phyloP scores from a whole-genome alignment of 1,140 invertebrate genomes.

The Octopus bimaculoides region DNA sequence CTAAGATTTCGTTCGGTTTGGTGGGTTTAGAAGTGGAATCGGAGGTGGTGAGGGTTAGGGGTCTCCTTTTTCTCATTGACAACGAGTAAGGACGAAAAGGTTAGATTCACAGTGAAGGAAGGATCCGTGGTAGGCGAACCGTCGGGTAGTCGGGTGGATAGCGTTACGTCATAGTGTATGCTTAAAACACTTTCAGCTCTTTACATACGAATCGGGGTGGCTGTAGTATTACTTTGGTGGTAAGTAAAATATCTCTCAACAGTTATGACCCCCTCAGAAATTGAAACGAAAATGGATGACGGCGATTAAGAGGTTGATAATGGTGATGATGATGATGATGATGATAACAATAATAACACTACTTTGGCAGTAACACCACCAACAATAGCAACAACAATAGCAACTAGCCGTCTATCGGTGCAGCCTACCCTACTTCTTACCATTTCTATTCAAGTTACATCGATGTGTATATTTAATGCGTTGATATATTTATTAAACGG shows the following conservation, averaged over 20 bases:
- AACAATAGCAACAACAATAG: neutral
- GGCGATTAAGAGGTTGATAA: neutral
- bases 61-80: no score
- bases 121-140: slow-evolving; percentile 12
- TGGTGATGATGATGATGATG: neutral
- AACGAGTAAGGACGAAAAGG: no score
- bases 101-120: slow-evolving; percentile 18
- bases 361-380: neutral
- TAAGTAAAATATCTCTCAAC: slow-evolving; percentile 12
- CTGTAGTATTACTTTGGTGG: slow-evolving; percentile 13
- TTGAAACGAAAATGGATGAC: neutral
- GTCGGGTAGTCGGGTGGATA: slow-evolving; percentile 14
- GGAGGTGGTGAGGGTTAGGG: no score
- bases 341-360: neutral
- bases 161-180: slow-evolving; percentile 14
- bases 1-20: no score
- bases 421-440: neutral
- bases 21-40: no score
- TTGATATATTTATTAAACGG: neutral
- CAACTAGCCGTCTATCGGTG: neutral
- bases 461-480: neutral
- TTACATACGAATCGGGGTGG: slow-evolving; percentile 8
- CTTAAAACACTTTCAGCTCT: slow-evolving; percentile 15
- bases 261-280: slow-evolving; percentile 12
- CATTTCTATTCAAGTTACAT: neutral